Base-by-base conservation (phyloP, 2,797 vertebrate species). In the Pyrocephalus nanus region DNA sequence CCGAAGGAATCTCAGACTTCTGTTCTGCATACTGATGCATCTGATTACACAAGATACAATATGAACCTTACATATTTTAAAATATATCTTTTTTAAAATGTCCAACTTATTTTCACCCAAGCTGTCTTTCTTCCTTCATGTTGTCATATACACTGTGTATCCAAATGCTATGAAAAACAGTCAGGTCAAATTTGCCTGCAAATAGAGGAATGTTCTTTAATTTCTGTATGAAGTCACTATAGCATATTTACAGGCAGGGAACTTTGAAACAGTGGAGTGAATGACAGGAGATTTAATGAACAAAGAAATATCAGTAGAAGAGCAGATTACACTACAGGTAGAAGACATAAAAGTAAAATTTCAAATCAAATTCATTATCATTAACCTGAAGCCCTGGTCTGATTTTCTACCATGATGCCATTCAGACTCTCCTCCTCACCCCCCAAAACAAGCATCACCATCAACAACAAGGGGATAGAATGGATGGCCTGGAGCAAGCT, bases 21-120 rank as follows among this genome's bases (percentile, higher is more conserved):
- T 84, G 53, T 30, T 88, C 57, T 82, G 95, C 83, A 90, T 93
- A 82, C 50, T 85, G 67, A 93, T 95, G n/a, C 25, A 50, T 67
- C 43, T 1, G 7, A 86, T 88, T 92, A 81, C 30, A 58, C 23
- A 57, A 87, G 60, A 74, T 12, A 73, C 15, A 88, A 79, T 71
- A 77, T 42, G 43, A 11, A 67, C 38, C 38, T 38, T 70, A 38
- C 9, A 15, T 55, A n/a, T 43, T 82, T 42, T 38, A 11, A 40
- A 66, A 36, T 10, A 43, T 15, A 21, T 7, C 1, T 9, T 5
- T 20, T 42, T 42, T 47, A 67, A 4, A 62, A 73, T 55, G 9
- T 40, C 25, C 32, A 76, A 32, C 13, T 47, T 71, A 25, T 82
- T 88, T 95, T 90, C 45, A 92, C 53, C 32, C 57, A 43, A 36